Base-by-base conservation (phyloP, 2,113 vertebrate genomes). In the Desmodus rotundus region DNA sequence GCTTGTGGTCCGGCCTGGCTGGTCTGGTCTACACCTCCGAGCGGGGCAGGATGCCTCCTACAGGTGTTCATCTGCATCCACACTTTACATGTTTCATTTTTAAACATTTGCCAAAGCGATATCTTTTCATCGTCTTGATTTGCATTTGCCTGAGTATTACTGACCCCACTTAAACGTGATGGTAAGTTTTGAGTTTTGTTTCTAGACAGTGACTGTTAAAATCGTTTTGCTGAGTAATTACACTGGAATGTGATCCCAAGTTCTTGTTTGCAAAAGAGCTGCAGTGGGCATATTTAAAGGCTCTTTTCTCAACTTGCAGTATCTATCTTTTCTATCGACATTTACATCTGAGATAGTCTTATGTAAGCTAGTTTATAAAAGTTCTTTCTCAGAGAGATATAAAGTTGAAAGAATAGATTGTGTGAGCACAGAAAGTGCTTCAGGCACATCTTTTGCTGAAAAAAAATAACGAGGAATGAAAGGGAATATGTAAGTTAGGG, bases 391-490 rank as follows among this genome's bases (percentile, higher is more conserved):
- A 91, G 43, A 96, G 76, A 97, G 95, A 93, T 93, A 96, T 24
- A 65, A 95, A 98, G 97, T 97, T 96, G 92, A 98, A 98, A 98
- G 58, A 63, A 97, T 76, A 97, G 97, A 94, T 97, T 97, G 85
- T 96, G 94, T 96, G 90, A 96, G 97, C 94, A 97, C 97, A 98
- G 94, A 96, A 98, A 98, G 87, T 89, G 98, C 98, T 99, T 88
- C 78, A 96, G 98, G 98, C 96, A 95, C 96, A 98, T 98, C 96
- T 98, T 98, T 94, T 90, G 76, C 87, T 94, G 96, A 95, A 98
- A 98, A 96, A 52, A 98, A 97, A 96, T 96, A 96, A 97, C 31
- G 74, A 97, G 92, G 95, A 98, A 98, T 98, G 94, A 98, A 98
- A 98, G 94, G 63, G 97, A 98, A 98, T 97, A 78, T 91, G 56